Percentiles rank a stretch among this genome's conserved stretches.
Evolutionary conservation across 2,797 vertebrate species (phyloP).

Genomic region (Mareca penelope): DNA sequence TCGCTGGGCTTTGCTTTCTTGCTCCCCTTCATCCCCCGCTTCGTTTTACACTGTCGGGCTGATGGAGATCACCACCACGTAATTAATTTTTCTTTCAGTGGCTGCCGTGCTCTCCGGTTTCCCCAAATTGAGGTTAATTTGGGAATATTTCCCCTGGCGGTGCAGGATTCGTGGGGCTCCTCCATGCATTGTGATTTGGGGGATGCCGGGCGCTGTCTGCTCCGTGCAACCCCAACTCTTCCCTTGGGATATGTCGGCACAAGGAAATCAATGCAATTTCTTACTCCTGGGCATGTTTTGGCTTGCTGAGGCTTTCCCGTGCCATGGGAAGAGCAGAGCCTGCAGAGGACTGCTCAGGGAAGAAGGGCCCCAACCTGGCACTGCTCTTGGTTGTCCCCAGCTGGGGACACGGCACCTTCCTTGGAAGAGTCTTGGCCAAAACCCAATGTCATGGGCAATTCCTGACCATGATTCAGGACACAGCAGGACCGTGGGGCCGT

Average conservation of each 20-base stretch:
- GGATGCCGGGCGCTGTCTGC: neutral
- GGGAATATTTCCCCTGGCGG: neutral
- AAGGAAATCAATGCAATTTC: neutral
- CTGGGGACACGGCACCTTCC: neutral
- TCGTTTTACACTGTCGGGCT: neutral
- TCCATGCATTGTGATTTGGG: neutral
- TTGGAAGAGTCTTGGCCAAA: neutral
- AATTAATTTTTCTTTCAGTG: neutral
- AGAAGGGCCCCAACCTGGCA: rapidly evolving
- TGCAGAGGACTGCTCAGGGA: neutral
- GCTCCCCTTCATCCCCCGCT: neutral
- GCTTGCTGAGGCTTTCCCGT: neutral
- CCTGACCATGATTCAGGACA: neutral
- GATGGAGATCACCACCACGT: neutral
- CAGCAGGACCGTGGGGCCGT: rapidly evolving
- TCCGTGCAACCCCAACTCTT: neutral
- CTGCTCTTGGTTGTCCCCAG: neutral
- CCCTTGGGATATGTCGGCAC: neutral
- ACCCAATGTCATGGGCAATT: neutral
- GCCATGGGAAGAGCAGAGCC: neutral
- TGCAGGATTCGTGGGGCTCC: neutral
- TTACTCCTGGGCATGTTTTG: neutral
- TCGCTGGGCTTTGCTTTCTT: constrained; percentile 61
- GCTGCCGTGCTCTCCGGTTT: rapidly evolving
- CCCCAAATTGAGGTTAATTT: neutral